phyloP scores from a whole-genome alignment of 2,797 vertebrate species.

The Melanogrammus aeglefinus region DNA sequence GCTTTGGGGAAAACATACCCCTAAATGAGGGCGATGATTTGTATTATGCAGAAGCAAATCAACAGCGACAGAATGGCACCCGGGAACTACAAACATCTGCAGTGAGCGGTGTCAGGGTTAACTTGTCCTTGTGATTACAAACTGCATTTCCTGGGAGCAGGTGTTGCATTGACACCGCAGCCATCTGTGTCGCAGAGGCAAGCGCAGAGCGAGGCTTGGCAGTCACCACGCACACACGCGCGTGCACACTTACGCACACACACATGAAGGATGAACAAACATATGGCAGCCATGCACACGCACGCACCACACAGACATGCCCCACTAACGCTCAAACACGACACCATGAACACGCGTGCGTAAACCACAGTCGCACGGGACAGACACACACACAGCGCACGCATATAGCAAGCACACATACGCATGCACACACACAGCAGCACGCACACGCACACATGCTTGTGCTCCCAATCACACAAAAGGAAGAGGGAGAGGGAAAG shows the following conservation, averaged over 20 bases:
- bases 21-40: slow-evolving; percentile 69
- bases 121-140: slow-evolving; percentile 72
- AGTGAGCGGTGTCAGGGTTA: slow-evolving; percentile 71
- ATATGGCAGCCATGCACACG: slow-evolving; percentile 19
- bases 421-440: slow-evolving; percentile 20
- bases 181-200: slow-evolving; percentile 54
- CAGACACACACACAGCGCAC: too few species aligned
- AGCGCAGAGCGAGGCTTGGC: slow-evolving; percentile 7
- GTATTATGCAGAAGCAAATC: slow-evolving; percentile 63
- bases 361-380: slow-evolving; percentile 16
- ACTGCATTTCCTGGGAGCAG: slow-evolving; percentile 68
- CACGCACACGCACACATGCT: slow-evolving; percentile 18
- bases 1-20: slow-evolving; percentile 71
- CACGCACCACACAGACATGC: slow-evolving; percentile 17
- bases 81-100: slow-evolving; percentile 76
- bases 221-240: slow-evolving; percentile 22
- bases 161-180: slow-evolving; percentile 67
- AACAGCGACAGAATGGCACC: slow-evolving; percentile 67
- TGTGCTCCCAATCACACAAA: slow-evolving; percentile 44
- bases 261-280: slow-evolving; percentile 1
- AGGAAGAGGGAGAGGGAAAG: slow-evolving; percentile 38
- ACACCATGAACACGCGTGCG: slow-evolving; percentile 23
- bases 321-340: neutral
- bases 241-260: slow-evolving; percentile 17
- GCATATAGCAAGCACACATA: slow-evolving; percentile 7